phyloP scores from a whole-genome alignment of 2,797 vertebrate genomes.

The Sebastes taczanowskii region DNA sequence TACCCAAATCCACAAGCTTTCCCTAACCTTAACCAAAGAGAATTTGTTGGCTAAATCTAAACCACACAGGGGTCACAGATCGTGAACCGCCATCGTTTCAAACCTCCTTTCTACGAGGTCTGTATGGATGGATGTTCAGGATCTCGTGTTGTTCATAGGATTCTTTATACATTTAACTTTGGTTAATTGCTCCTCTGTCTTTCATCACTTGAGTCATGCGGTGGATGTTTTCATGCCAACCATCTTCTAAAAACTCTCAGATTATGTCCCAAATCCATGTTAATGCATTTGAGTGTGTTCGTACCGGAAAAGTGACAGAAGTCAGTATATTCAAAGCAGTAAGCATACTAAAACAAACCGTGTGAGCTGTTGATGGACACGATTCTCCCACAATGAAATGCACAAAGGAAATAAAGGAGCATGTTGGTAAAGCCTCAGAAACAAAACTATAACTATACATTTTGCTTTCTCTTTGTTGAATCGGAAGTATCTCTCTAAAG shows the following conservation, averaged over 20 bases:
- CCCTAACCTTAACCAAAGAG: neutral
- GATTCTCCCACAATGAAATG: neutral
- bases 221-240: neutral
- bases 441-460: neutral
- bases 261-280: neutral
- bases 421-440: neutral
- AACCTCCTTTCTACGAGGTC: neutral
- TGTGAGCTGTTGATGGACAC: neutral
- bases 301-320: neutral
- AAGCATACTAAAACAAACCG: neutral
- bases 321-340: neutral
- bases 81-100: neutral
- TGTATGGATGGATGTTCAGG: neutral
- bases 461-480: neutral
- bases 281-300: neutral
- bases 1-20: neutral
- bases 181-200: neutral
- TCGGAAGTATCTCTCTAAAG: neutral
- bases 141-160: neutral
- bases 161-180: neutral
- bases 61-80: neutral
- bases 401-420: too few species aligned
- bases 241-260: neutral
- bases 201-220: neutral
- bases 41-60: neutral